Conservation (phyloP, 2,888 invertebrate species). For the Macropis europaea region DNA sequence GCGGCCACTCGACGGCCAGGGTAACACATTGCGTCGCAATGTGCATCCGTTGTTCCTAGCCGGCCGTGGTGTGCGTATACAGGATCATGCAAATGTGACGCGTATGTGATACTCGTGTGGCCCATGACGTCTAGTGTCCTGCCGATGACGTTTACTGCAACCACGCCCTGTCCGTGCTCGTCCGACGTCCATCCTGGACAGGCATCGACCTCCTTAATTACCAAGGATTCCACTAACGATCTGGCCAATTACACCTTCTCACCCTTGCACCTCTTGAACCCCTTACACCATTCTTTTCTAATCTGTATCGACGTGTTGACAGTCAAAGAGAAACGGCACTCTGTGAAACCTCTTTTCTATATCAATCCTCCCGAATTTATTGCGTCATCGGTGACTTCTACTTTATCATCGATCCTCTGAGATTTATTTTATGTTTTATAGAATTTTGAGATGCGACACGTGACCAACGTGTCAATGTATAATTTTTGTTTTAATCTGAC, state of each 20-base stretch:
- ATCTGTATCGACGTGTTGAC: too few relatives aligned
- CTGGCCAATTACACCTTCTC: slow-evolving; percentile 52
- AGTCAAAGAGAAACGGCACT: too few relatives aligned
- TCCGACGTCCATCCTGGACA: slow-evolving; percentile 66
- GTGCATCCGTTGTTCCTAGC: slow-evolving; percentile 57
- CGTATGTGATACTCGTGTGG: slow-evolving; percentile 73
- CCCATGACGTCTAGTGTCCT: slow-evolving; percentile 78
- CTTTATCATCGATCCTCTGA: too few relatives aligned
- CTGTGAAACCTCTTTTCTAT: too few relatives aligned
- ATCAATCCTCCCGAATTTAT: too few relatives aligned
- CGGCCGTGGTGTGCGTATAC: slow-evolving; percentile 51
- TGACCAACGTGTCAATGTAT: too few relatives aligned
- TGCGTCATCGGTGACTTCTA: too few relatives aligned
- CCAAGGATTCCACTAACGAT: slow-evolving; percentile 63
- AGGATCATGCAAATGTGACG: slow-evolving; percentile 75
- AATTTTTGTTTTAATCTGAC: too few relatives aligned
- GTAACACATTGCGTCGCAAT: slow-evolving; percentile 63
- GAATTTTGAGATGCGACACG: too few relatives aligned
- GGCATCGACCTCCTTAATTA: slow-evolving; percentile 73
- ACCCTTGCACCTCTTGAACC: too few relatives aligned
- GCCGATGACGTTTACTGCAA: slow-evolving; percentile 78
- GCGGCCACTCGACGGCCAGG: slow-evolving; percentile 63
- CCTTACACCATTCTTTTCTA: too few relatives aligned
- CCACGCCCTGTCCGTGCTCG: slow-evolving; percentile 71
- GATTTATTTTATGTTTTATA: too few relatives aligned